Conservation (phyloP, 2,888 invertebrate species). For the Mesochorus sp. region DNA sequence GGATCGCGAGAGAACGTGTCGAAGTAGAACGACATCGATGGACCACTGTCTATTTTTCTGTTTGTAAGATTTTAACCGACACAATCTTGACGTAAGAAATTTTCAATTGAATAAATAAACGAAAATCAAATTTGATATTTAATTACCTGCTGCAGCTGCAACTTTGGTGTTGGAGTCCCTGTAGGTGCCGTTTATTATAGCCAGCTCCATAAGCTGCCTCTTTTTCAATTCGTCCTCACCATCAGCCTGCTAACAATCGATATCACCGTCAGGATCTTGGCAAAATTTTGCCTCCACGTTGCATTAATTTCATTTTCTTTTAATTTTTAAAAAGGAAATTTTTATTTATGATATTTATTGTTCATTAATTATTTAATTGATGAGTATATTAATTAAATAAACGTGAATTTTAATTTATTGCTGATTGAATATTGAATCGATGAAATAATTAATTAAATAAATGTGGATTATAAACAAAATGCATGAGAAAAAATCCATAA, state of each 20-base stretch:
- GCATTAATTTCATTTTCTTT: not conserved
- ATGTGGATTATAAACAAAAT: too few relatives aligned
- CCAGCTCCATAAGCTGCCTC: slow-evolving; percentile 99
- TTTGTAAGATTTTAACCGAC: too few relatives aligned
- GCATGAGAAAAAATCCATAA: not conserved
- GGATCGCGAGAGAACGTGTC: too few relatives aligned
- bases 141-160: slow-evolving; percentile 90
- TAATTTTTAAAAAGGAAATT: not conserved
- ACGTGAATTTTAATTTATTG: not conserved
- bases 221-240: slow-evolving; percentile 99
- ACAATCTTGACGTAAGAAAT: too few relatives aligned
- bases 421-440: not conserved
- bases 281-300: not conserved
- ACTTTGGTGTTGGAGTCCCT: slow-evolving; percentile 96
- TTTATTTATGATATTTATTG: too few relatives aligned
- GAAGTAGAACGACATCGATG: too few relatives aligned
- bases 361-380: too few relatives aligned
- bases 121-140: slow-evolving; percentile 5
- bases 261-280: slow-evolving; percentile 75
- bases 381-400: not conserved
- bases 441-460: not conserved
- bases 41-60: too few relatives aligned
- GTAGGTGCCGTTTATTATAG: slow-evolving; percentile 99
- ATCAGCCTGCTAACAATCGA: slow-evolving; percentile 93
- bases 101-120: not conserved